Evolutionary conservation across 2,797 vertebrate genomes (phyloP).

Genomic region (Emys orbicularis): DNA sequence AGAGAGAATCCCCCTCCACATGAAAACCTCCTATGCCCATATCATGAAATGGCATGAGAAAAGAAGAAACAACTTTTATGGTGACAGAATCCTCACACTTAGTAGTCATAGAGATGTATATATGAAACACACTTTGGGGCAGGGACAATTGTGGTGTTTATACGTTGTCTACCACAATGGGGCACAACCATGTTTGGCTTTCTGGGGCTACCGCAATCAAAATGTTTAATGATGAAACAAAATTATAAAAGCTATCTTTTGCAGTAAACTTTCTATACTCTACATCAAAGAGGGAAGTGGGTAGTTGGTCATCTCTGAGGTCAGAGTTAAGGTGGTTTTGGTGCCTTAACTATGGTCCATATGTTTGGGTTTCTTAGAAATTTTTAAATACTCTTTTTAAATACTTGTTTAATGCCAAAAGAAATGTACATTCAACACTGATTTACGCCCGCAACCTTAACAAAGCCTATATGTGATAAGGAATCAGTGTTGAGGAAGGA

Average conservation of each 20-base stretch:
- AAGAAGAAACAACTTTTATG: not conserved
- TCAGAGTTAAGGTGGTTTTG: not conserved
- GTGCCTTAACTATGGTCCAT: not conserved
- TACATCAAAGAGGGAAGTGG: not conserved
- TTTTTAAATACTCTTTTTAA: not conserved
- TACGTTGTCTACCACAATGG: not conserved
- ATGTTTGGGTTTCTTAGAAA: not conserved
- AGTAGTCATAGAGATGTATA: not conserved
- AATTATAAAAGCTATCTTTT: not conserved
- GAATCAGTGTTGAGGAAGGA: conserved; percentile 36
- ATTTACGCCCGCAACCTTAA: not conserved
- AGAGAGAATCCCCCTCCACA: not conserved
- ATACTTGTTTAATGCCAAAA: not conserved
- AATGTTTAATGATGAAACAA: conserved; percentile 33
- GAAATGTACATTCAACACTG: not conserved
- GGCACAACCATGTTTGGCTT: not conserved
- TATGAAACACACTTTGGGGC: not conserved
- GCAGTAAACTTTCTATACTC: not conserved
- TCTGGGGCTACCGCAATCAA: not conserved
- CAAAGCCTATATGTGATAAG: conserved; percentile 8
- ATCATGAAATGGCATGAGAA: not conserved
- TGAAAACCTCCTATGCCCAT: not conserved
- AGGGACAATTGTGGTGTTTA: not conserved
- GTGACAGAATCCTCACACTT: rapidly evolving
- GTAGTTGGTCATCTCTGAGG: not conserved